Base-by-base conservation (phyloP, 2,797 vertebrate species). In the Enteromius unitaeniatus region DNA sequence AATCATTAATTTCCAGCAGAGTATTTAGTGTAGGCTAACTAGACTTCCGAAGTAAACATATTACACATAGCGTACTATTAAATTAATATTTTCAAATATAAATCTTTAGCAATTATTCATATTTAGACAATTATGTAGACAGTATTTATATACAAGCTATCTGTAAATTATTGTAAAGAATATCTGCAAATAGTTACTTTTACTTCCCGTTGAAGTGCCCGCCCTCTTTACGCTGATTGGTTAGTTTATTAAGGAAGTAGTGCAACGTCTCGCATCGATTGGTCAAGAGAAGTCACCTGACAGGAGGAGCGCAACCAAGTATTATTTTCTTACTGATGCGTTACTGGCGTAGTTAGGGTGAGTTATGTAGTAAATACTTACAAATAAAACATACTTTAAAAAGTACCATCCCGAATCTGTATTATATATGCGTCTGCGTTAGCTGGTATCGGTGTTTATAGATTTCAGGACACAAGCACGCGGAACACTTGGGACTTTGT, bases 201-300 rank as follows among this genome's bases (percentile, higher is more conserved):
- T 14, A 19, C 7, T 19, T 64, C 53, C 47, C 45, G 3, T 0
- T 10, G 40, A 47, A 64, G 26, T 17, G 55, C 65, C 82, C 84
- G 80, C 86, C 86, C 11, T 77, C 11, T 37, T 58, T 3, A 47
- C 51, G 21, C 4, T 53, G 34, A 89, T 81, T 87, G 84, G 88
- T 15, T 53, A 1, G 19, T 69, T 78, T 17, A 1, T 65, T 7
- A 2, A 17, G 6, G 21, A 60, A 72, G 69, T 31, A 49, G 13
- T 3, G 69, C 21, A 28, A 58, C 4, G 15, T 49, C 73, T 26
- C 6, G 0, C 3, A 65, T 21, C 49, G 34, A 88, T 83, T 88
- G 84, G 88, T 3, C 68, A 19, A 19, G 7, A 28, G 1, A 2
- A 3, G 6, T 80, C 49, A 62, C 28, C n/a, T 60, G 74, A 70